Evolutionary conservation across 2,888 invertebrate species (phyloP).

Genomic region (Andrena minutula): DNA sequence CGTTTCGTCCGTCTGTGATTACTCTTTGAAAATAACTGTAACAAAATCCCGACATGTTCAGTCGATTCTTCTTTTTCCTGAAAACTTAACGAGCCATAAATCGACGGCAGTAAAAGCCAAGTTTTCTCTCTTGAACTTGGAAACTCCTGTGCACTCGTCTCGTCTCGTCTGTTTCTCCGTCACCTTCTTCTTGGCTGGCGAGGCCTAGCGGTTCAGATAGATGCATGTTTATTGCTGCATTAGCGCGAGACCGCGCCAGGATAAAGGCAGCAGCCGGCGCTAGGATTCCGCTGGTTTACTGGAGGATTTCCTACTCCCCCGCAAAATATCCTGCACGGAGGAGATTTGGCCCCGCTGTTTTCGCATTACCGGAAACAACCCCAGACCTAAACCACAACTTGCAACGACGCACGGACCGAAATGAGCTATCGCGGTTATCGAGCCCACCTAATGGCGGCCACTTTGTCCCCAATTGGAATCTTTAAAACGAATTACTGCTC

Average conservation of each 20-base stretch:
- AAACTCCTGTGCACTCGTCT: not conserved
- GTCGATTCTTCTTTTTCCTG: not conserved
- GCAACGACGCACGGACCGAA: not conserved
- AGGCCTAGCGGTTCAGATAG: constrained; percentile 71
- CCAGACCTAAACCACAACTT: constrained; percentile 2
- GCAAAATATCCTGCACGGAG: constrained; percentile 71
- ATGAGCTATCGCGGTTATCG: constrained; percentile 24
- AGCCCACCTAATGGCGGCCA: constrained; percentile 1
- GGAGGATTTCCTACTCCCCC: constrained; percentile 71
- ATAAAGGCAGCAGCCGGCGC: constrained; percentile 57
- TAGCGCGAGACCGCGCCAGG: constrained; percentile 65
- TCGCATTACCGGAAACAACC: constrained; percentile 66
- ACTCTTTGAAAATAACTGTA: not conserved
- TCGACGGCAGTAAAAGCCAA: constrained; percentile 1
- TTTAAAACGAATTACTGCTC: not conserved
- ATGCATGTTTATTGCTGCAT: constrained; percentile 82
- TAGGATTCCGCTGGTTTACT: constrained; percentile 79
- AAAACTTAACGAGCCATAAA: constrained; percentile 26
- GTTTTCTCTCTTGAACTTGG: not conserved
- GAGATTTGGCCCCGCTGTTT: constrained; percentile 52
- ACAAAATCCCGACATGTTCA: not conserved
- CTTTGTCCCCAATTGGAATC: constrained; percentile 14
- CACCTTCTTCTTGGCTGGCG: constrained; percentile 15
- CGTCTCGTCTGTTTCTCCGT: not conserved
- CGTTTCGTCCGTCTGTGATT: not conserved